phyloP scores from a whole-genome alignment of 2,888 invertebrate genomes.

The Callimorpha dominula region DNA sequence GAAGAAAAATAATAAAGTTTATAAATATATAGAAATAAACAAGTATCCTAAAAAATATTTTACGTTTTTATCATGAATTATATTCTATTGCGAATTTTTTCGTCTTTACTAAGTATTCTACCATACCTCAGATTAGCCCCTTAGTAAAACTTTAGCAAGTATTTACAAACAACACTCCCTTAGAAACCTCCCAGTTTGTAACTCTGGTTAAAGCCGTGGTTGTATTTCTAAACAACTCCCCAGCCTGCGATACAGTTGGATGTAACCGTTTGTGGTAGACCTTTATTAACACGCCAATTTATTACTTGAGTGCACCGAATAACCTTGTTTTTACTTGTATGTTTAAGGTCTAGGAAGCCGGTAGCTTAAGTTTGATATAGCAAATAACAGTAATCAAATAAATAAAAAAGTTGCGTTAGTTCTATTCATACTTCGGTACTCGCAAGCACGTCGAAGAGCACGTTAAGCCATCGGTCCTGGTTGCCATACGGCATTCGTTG shows the following conservation, averaged over 20 bases:
- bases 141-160: constrained; percentile 4
- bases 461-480: no score
- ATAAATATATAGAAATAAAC: no score
- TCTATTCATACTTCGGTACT: no score
- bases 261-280: constrained; percentile 26
- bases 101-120: no score
- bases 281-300: constrained; percentile 37
- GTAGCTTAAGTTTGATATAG: background rate
- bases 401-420: background rate
- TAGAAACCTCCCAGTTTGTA: constrained; percentile 26
- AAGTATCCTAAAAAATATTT: no score
- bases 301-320: constrained; percentile 12
- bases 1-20: no score
- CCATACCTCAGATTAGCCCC: background rate
- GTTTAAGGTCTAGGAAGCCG: background rate
- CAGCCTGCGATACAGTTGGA: constrained; percentile 36
- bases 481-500: no score
- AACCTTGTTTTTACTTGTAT: background rate
- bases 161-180: constrained; percentile 8
- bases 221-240: constrained; percentile 38
- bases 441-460: no score
- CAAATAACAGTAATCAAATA: background rate
- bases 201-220: constrained; percentile 31
- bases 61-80: no score
- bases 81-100: no score